Percentiles rank a stretch among this genome's conserved stretches.
These are phyloP conservation scores for Mamestra configurata DNA, from an alignment of 1,140 invertebrate species.

Conservation along the genomic window DNA sequence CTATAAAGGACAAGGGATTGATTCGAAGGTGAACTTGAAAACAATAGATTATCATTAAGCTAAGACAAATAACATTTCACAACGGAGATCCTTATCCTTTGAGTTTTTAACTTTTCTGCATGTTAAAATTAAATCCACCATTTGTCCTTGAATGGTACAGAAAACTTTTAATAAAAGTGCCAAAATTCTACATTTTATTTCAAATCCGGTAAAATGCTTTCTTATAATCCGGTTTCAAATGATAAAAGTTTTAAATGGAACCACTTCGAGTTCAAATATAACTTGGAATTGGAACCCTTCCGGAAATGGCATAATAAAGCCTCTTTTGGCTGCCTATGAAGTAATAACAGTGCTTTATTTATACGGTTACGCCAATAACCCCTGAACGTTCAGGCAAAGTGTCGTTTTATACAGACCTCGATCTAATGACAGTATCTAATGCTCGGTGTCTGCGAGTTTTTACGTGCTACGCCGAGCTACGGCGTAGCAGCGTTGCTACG, in stretches of 20 bases:
- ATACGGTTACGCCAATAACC: slow-evolving; percentile 20
- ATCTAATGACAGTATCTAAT: neutral
- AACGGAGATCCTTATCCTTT: neutral
- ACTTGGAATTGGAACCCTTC: slow-evolving; percentile 17
- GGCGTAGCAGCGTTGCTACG: too few species aligned
- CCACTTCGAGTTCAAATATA: slow-evolving; percentile 16
- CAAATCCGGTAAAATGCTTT: slow-evolving; percentile 3
- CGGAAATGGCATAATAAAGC: slow-evolving; percentile 26
- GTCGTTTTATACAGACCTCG: neutral
- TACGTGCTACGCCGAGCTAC: too few species aligned
- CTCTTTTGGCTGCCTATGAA: slow-evolving; percentile 14
- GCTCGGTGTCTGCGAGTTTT: too few species aligned
- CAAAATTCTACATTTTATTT: neutral
- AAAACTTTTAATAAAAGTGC: neutral
- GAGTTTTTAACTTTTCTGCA: neutral
- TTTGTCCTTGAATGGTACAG: neutral
- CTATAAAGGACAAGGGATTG: slow-evolving; percentile 40
- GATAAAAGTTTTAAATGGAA: slow-evolving; percentile 29
- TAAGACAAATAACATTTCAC: slow-evolving; percentile 3
- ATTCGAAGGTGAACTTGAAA: slow-evolving; percentile 19
- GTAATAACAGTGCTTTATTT: slow-evolving; percentile 26
- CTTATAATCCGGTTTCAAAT: slow-evolving; percentile 15
- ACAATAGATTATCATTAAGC: slow-evolving; percentile 25
- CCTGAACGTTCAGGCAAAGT: neutral
- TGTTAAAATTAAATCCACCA: neutral